Percentiles rank a stretch among this genome's conserved stretches.
Conservation (phyloP, 2,113 vertebrate species). For the Mustela nigripes region DNA sequence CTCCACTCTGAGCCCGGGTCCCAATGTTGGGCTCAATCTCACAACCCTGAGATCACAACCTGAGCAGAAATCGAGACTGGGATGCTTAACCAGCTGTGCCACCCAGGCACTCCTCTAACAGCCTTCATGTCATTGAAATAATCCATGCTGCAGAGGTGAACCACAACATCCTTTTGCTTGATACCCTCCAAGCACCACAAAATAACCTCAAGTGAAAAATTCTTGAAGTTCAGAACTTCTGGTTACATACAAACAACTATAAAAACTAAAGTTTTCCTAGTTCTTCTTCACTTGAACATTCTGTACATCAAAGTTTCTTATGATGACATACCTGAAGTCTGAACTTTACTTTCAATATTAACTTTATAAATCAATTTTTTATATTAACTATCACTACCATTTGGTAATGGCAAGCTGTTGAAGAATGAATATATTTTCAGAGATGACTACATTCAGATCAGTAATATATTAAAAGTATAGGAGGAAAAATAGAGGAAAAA, state of each 20-base stretch:
- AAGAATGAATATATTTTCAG: slow-evolving; percentile 44
- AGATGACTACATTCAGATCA: slow-evolving; percentile 13
- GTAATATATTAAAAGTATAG: neutral
- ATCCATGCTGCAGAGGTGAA: neutral
- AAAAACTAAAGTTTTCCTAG: neutral
- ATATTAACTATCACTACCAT: neutral
- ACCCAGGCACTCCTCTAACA: neutral
- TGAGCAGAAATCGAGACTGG: neutral
- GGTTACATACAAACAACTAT: neutral
- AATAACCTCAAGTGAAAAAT: neutral
- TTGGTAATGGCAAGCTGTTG: neutral
- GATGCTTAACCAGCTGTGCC: neutral
- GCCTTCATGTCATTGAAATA: neutral
- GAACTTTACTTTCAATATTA: slow-evolving; percentile 31
- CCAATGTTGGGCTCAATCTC: neutral
- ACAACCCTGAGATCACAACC: neutral
- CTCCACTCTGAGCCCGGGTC: neutral
- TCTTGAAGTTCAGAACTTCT: neutral
- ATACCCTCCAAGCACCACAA: neutral
- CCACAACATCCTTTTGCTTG: neutral
- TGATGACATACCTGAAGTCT: neutral
- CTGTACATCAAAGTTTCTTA: neutral
- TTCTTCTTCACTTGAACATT: neutral
- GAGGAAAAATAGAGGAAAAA: neutral
- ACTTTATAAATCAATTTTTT: slow-evolving; percentile 21